Conservation (phyloP, 2,797 vertebrate species). For the Falco cherrug region DNA sequence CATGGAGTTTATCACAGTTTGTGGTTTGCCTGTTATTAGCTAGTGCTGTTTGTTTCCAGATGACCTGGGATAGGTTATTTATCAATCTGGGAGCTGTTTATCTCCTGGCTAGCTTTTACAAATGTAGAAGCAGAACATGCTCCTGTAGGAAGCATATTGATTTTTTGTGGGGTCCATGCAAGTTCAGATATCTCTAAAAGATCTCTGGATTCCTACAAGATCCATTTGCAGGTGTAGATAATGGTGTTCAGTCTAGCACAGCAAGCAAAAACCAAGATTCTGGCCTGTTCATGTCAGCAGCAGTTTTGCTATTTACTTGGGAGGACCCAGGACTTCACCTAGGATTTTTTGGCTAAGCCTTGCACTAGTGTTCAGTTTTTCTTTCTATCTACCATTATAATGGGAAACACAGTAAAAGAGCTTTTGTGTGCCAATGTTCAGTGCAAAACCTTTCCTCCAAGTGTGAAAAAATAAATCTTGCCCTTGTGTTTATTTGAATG, state of each 20-base stretch:
- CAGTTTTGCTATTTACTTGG: not conserved
- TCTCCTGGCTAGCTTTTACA: slow-evolving; percentile 31
- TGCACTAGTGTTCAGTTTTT: not conserved
- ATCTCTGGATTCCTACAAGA: slow-evolving; percentile 55
- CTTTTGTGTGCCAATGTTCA: not conserved
- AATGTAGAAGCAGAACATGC: slow-evolving; percentile 5
- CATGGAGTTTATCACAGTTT: not conserved
- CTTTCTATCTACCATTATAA: not conserved
- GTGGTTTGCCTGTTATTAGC: slow-evolving; percentile 4
- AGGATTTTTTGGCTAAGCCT: not conserved
- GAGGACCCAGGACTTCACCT: not conserved
- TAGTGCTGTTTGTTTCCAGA: slow-evolving; percentile 25
- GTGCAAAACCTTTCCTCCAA: not conserved
- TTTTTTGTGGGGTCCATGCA: slow-evolving; percentile 46
- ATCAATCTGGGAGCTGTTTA: slow-evolving; percentile 23
- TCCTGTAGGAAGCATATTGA: slow-evolving; percentile 26
- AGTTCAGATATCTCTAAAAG: slow-evolving; percentile 54
- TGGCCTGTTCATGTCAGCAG: not conserved
- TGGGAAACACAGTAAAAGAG: not conserved
- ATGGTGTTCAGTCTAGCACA: slow-evolving; percentile 5
- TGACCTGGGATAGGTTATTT: slow-evolving; percentile 32
- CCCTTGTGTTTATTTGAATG: not conserved
- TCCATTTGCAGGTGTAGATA: slow-evolving; percentile 48
- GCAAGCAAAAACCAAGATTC: not conserved
- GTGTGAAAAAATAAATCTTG: not conserved